phyloP scores from a whole-genome alignment of 1,140 invertebrate genomes.

The Atopsyche davidsoni region DNA sequence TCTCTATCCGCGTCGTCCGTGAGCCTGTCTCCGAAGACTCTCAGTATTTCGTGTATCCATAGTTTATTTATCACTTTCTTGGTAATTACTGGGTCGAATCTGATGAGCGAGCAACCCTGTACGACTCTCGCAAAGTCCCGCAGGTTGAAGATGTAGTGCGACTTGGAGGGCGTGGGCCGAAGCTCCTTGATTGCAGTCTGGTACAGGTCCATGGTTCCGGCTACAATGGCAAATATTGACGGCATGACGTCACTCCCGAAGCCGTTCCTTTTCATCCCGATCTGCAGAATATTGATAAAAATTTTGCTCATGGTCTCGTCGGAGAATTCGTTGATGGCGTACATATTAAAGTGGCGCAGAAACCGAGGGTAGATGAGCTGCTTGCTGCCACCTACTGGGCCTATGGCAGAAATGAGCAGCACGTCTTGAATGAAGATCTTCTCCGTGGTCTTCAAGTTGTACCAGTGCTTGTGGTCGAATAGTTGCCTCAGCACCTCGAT shows the following conservation, averaged over 20 bases:
- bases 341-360: conserved; percentile 79
- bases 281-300: conserved; percentile 68
- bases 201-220: conserved; percentile 75
- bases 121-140: conserved; percentile 82
- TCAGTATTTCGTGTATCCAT: conserved; percentile 86
- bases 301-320: conserved; percentile 80
- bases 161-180: conserved; percentile 78
- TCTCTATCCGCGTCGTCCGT: conserved; percentile 66
- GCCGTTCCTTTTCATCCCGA: conserved; percentile 69
- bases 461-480: conserved; percentile 84
- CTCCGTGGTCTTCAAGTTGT: conserved; percentile 78
- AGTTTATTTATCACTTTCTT: conserved; percentile 63
- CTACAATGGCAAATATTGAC: conserved; percentile 64
- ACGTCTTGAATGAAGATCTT: conserved; percentile 71
- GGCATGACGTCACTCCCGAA: conserved; percentile 74
- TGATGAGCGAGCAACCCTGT: conserved; percentile 75
- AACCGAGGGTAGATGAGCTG: conserved; percentile 80
- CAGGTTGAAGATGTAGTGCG: conserved; percentile 91
- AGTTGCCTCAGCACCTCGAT: conserved; percentile 84
- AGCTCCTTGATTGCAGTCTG: conserved; percentile 63
- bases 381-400: conserved; percentile 78
- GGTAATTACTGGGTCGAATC: conserved; percentile 71
- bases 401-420: conserved; percentile 78
- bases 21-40: conserved; percentile 87
- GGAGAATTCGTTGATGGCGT: conserved; percentile 84